Percentiles rank a stretch among this genome's conserved stretches.
Conservation (phyloP, 2,888 invertebrate genomes). For the Polydrusus tereticollis region DNA sequence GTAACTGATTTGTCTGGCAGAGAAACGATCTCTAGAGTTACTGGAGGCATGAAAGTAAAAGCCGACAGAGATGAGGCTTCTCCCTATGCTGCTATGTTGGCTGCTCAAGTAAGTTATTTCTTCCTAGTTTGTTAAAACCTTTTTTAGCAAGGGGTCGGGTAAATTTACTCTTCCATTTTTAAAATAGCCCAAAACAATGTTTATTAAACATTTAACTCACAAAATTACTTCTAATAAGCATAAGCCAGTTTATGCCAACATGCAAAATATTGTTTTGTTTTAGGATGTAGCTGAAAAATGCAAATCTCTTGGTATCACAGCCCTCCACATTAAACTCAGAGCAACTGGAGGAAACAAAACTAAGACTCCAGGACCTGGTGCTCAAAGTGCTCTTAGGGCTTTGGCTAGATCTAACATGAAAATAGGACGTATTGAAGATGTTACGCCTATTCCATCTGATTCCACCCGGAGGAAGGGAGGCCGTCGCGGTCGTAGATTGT, state of each 20-base stretch:
- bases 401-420: conserved; percentile 99
- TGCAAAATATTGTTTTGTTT: conserved; percentile 33
- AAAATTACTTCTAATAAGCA: too few species aligned
- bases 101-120: conserved; percentile 84
- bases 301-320: conserved; percentile 96
- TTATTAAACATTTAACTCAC: too few species aligned
- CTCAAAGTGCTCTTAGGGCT: conserved; percentile 97
- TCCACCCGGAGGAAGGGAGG: conserved; percentile 99
- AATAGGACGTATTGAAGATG: conserved; percentile 99
- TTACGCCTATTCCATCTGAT: conserved; percentile 99
- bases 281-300: conserved; percentile 99
- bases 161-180: too few species aligned
- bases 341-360: conserved; percentile 99
- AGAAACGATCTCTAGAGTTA: conserved; percentile 94
- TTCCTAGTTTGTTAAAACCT: neutral
- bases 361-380: conserved; percentile 98
- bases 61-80: conserved; percentile 99
- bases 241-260: too few species aligned
- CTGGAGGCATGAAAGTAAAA: conserved; percentile 99
- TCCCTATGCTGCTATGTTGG: conserved; percentile 99
- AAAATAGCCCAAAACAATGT: too few species aligned
- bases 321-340: conserved; percentile 97
- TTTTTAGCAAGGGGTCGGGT: too few species aligned
- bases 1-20: conserved; percentile 99
- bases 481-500: conserved; percentile 98